Conservation (phyloP, 2,888 invertebrate genomes). For the Trissonchulus sp. region DNA sequence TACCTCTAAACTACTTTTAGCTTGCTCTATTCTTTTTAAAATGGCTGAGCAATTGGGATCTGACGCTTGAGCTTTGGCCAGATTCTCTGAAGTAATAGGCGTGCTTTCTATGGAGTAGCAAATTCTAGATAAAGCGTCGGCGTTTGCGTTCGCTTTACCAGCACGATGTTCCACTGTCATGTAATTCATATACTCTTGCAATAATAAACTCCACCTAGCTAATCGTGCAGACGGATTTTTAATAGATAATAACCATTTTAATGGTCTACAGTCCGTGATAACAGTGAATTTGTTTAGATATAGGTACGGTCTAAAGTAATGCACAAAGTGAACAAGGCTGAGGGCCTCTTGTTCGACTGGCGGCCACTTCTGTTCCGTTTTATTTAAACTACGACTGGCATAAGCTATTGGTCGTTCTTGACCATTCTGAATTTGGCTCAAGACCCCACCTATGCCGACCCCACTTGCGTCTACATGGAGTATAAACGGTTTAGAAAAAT, state of each 20-base stretch:
- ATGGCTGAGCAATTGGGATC: no score
- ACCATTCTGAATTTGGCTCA: constrained; percentile 33
- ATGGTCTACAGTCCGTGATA: not conserved
- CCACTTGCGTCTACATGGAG: constrained; percentile 44
- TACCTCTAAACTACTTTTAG: no score
- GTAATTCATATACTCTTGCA: not conserved
- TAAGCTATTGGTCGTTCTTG: constrained; percentile 37
- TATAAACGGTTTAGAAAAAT: constrained; percentile 39
- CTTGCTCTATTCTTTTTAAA: no score
- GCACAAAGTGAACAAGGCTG: constrained; percentile 38
- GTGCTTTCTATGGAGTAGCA: not conserved
- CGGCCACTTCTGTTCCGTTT: constrained; percentile 48
- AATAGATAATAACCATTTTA: not conserved
- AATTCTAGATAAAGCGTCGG: constrained; percentile 3
- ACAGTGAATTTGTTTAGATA: constrained; percentile 41
- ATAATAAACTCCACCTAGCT: not conserved
- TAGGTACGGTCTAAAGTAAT: constrained; percentile 53
- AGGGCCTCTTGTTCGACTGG: constrained; percentile 40
- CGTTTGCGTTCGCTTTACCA: not conserved
- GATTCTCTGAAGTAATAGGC: not conserved
- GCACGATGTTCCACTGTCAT: not conserved
- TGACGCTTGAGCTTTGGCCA: no score
- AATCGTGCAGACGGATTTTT: not conserved
- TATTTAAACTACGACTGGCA: constrained; percentile 34
- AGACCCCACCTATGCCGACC: constrained; percentile 42